Evolutionary conservation across 2,888 invertebrate species (phyloP).

Genomic region (Tipula vernalis): DNA sequence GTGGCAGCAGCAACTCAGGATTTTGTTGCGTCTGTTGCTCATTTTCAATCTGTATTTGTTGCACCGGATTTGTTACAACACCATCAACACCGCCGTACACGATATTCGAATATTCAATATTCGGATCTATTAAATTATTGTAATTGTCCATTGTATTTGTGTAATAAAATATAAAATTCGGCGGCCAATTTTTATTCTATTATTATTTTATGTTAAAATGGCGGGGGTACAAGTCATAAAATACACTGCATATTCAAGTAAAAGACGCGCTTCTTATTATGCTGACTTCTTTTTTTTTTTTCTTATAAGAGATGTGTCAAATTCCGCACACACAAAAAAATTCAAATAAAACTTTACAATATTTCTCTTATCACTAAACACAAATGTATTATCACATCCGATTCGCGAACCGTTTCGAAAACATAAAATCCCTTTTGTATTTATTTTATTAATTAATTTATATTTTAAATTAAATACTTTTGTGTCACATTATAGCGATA

Average conservation of each 20-base stretch:
- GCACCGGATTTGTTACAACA: not conserved
- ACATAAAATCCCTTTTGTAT: not conserved
- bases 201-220: not conserved
- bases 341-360: not conserved
- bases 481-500: not conserved
- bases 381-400: not conserved
- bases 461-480: not conserved
- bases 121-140: slow-evolving; percentile 9
- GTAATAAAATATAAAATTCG: not conserved
- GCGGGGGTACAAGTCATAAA: slow-evolving; percentile 6
- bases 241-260: not conserved
- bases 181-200: slow-evolving; percentile 5
- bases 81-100: not conserved
- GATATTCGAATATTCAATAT: slow-evolving; percentile 10
- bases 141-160: slow-evolving; percentile 5
- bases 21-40: not conserved
- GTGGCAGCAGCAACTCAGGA: not conserved
- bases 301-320: not conserved
- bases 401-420: not conserved
- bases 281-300: not conserved
- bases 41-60: not conserved
- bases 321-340: not conserved
- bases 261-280: slow-evolving; percentile 7
- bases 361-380: not conserved
- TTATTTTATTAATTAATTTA: not conserved